Base-by-base conservation (phyloP, 2,888 invertebrate genomes). In the Polyommatus icarus region DNA sequence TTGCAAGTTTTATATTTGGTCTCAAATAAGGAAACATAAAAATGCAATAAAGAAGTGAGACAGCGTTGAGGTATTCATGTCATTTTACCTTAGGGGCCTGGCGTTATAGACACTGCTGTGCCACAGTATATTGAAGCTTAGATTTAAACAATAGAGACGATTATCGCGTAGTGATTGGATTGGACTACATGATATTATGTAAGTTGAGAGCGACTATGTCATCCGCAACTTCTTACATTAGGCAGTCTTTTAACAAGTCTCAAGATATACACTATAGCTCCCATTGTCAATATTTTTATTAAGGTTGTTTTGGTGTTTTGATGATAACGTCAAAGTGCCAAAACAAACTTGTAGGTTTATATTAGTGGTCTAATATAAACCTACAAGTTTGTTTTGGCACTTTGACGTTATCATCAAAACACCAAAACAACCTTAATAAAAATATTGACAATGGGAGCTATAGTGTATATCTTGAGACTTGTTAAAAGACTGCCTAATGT, bases 31-130 rank as follows among this genome's bases (percentile, higher is more conserved):
- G 67, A 67, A 67, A 67, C 67, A 67, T 67, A 67, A 67, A 67
- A 67, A 67, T 67, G 67, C 67, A 67, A 67, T 67, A 67, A 67
- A 67, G 67, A 67, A 67, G 67, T 67, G 67, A 67, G 67, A 67
- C 29, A 67, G 29, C 67, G 67, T 67, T 67, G 67, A 67, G 67
- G 67, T 67, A 67, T 67, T 67, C 67, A 67, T 67, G 29, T 32
- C 67, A 67, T 67, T 15, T 67, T 67, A 67, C 67, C 67, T 67
- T 7, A 15, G 67, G 67, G 67, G 29, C 67, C 15, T 29, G 18
- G 10, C 15, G 29, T 5, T 32, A 67, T 67, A 32, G 67, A 67
- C 67, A 29, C 5, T 15, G 67, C 29, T 18, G 29, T 29, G 67
- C 67, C 29, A 67, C 67, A 29, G 67, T 15, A 32, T 4, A 12